Evolutionary conservation across 2,888 invertebrate species (phyloP).

Genomic region (Liodrosophila aerea): DNA sequence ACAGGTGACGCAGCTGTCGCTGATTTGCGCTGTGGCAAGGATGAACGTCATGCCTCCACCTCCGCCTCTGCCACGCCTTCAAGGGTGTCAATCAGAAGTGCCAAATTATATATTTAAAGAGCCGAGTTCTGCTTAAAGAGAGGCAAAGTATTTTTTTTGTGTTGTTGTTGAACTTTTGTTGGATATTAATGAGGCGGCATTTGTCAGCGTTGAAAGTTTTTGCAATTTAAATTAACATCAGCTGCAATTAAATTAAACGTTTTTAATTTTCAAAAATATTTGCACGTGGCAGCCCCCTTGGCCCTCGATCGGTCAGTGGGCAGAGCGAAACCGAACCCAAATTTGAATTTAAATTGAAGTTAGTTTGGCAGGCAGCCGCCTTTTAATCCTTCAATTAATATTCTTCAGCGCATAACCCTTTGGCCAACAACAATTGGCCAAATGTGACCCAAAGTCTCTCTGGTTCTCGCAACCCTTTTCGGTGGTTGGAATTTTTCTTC

Average conservation of each 20-base stretch:
- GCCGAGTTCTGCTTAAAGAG: slow-evolving; percentile 39
- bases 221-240: slow-evolving; percentile 70
- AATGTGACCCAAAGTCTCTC: slow-evolving; percentile 60
- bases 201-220: slow-evolving; percentile 59
- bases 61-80: background rate
- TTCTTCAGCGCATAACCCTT: slow-evolving; percentile 58
- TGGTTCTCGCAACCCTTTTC: slow-evolving; percentile 58
- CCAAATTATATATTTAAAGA: slow-evolving; percentile 54
- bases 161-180: slow-evolving; percentile 38
- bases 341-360: slow-evolving; percentile 74
- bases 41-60: background rate
- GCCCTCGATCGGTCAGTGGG: background rate
- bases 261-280: slow-evolving; percentile 63
- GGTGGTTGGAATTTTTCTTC: slow-evolving; percentile 53
- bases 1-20: slow-evolving; percentile 63
- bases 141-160: slow-evolving; percentile 5
- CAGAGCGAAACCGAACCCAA: slow-evolving; percentile 23
- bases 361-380: slow-evolving; percentile 51
- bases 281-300: slow-evolving; percentile 54
- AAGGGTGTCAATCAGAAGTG: slow-evolving; percentile 59
- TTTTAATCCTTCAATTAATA: slow-evolving; percentile 76
- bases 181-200: slow-evolving; percentile 63
- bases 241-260: slow-evolving; percentile 72
- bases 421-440: slow-evolving; percentile 36
- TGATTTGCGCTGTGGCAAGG: slow-evolving; percentile 19